A percentile compares a stretch with the other conserved stretches of the same genome.
These are phyloP conservation scores for Nomada lathburiana DNA, from an alignment of 2,888 invertebrate species.

Conservation along the genomic window DNA sequence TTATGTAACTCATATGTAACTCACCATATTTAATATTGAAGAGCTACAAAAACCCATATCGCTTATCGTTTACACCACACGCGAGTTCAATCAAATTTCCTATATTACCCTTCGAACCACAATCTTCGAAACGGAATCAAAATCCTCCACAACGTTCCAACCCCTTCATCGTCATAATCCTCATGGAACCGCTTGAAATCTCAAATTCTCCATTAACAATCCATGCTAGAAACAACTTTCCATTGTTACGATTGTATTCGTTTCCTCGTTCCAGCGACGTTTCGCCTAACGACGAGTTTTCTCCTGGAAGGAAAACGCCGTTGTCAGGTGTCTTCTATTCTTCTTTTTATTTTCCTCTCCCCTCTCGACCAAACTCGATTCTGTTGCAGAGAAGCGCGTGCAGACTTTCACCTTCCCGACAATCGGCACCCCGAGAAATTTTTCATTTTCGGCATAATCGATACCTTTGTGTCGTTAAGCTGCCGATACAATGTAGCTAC, in stretches of 20 bases:
- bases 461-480: slow-evolving; percentile 53
- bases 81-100: too few relatives aligned
- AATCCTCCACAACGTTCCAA: too few relatives aligned
- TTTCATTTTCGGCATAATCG: slow-evolving; percentile 62
- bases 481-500: slow-evolving; percentile 24
- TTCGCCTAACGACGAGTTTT: slow-evolving; percentile 17
- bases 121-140: too few relatives aligned
- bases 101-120: too few relatives aligned
- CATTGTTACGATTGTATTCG: slow-evolving; percentile 22
- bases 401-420: slow-evolving; percentile 55
- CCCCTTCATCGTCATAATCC: too few relatives aligned
- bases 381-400: slow-evolving; percentile 1
- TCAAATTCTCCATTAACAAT: too few relatives aligned
- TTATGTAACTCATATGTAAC: too few relatives aligned
- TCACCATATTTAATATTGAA: too few relatives aligned
- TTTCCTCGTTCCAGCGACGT: slow-evolving; percentile 18
- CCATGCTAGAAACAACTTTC: slow-evolving; percentile 6
- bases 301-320: slow-evolving; percentile 27
- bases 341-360: not conserved
- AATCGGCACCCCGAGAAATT: slow-evolving; percentile 39
- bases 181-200: too few relatives aligned
- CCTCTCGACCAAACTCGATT: not conserved
- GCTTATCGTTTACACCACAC: too few relatives aligned
- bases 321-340: slow-evolving; percentile 10
- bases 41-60: too few relatives aligned